A percentile compares a stretch with the other conserved stretches of the same genome.
Evolutionary conservation across 1,140 invertebrate species (phyloP).

Genomic region (Augochlora pura): DNA sequence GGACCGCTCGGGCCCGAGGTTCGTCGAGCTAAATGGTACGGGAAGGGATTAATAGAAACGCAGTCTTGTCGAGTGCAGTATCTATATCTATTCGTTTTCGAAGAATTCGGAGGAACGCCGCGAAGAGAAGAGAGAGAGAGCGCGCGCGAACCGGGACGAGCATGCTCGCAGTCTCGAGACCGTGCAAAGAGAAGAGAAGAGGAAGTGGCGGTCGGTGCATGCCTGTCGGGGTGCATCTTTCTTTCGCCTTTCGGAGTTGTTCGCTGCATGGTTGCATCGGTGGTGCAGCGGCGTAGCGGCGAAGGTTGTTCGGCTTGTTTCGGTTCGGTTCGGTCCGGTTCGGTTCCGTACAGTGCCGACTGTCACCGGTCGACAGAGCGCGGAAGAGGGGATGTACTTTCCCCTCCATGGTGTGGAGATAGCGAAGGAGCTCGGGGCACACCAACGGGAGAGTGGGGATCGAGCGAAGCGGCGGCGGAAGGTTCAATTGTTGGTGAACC

Average conservation of each 20-base stretch:
- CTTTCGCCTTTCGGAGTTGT: background rate
- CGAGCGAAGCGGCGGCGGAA: constrained; percentile 38
- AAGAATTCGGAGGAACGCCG: too few relatives aligned
- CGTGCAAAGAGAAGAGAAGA: constrained; percentile 22
- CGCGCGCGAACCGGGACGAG: constrained; percentile 32
- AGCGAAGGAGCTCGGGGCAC: constrained; percentile 15
- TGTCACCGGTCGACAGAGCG: constrained; percentile 18
- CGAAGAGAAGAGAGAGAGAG: background rate
- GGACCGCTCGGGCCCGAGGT: too few relatives aligned
- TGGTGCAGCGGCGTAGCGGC: background rate
- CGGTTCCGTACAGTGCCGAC: constrained; percentile 10
- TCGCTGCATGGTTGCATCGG: background rate
- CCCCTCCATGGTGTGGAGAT: constrained; percentile 19
- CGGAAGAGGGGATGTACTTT: constrained; percentile 11
- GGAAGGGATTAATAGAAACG: too few relatives aligned
- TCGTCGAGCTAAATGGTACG: too few relatives aligned
- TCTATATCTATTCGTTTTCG: too few relatives aligned
- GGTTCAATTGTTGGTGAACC: constrained; percentile 71
- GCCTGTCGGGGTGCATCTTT: background rate
- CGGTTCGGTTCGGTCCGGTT: constrained; percentile 4
- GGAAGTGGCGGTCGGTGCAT: constrained; percentile 25
- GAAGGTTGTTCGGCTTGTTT: constrained; percentile 25
- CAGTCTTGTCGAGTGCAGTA: too few relatives aligned
- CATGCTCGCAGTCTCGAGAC: background rate
- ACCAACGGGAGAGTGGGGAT: constrained; percentile 19